Evolutionary conservation across 2,113 vertebrate species (phyloP).

Genomic region (Halcyon senegalensis): DNA sequence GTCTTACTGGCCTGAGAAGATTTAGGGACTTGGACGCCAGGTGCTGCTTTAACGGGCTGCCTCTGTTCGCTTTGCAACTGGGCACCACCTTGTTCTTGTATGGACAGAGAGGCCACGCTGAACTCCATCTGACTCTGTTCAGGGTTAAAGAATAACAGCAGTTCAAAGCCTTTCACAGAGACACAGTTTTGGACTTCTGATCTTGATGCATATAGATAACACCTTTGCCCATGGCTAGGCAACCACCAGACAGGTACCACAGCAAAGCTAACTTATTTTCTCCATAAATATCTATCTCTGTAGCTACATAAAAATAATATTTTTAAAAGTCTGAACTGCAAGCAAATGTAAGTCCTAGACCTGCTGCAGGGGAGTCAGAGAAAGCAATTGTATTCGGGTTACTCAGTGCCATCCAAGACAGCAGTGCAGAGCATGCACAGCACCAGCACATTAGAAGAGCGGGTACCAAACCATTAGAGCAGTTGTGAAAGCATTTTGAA

Average conservation of each 20-base stretch:
- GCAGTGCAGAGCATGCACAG: not conserved
- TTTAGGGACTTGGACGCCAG: slow-evolving; percentile 74
- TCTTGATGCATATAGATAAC: not conserved
- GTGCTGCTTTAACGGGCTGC: slow-evolving; percentile 62
- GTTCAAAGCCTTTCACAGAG: slow-evolving; percentile 26
- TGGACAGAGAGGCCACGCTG: slow-evolving; percentile 79
- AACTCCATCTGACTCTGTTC: slow-evolving; percentile 95
- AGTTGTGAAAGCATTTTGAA: not conserved
- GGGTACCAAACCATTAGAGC: not conserved
- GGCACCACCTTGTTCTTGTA: slow-evolving; percentile 77
- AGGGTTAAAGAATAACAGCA: not conserved
- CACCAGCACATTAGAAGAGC: not conserved
- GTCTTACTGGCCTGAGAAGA: slow-evolving; percentile 77
- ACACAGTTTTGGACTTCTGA: not conserved
- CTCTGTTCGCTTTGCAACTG: slow-evolving; percentile 77
- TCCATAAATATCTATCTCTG: not conserved
- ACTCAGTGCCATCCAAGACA: not conserved
- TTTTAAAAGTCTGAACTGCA: not conserved
- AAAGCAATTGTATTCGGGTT: not conserved
- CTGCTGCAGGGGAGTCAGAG: not conserved
- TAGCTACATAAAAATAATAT: not conserved
- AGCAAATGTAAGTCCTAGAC: not conserved
- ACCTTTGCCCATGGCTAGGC: not conserved
- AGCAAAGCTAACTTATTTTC: not conserved
- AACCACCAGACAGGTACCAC: not conserved